A percentile compares a stretch with the other conserved stretches of the same genome.
Conservation (phyloP, 1,140 invertebrate genomes). For the Drosophila pseudoobscura region DNA sequence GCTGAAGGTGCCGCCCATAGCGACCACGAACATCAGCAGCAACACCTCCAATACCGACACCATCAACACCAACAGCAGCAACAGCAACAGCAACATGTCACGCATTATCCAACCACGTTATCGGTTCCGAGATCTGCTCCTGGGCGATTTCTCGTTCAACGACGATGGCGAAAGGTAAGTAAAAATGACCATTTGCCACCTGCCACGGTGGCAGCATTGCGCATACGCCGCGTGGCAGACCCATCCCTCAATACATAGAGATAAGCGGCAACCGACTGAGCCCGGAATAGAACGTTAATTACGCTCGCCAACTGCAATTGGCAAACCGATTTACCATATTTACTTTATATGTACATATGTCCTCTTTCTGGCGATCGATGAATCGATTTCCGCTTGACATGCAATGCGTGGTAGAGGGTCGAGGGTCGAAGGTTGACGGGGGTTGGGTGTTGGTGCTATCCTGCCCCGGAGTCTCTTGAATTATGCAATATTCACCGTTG, state of each 20-base stretch:
- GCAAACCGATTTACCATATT: constrained; percentile 30
- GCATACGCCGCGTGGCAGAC: constrained; percentile 42
- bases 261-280: too few species aligned
- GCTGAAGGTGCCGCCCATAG: constrained; percentile 57
- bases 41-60: constrained; percentile 11
- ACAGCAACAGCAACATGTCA: constrained; percentile 68
- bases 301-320: constrained; percentile 58
- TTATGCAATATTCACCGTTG: constrained; percentile 14
- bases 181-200: constrained; percentile 26
- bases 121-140: constrained; percentile 90
- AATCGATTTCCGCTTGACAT: constrained; percentile 66
- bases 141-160: constrained; percentile 90
- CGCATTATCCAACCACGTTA: constrained; percentile 85
- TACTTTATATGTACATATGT: constrained; percentile 7
- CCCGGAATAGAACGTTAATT: constrained; percentile 56
- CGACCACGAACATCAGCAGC: constrained; percentile 50
- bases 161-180: constrained; percentile 86
- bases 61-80: constrained; percentile 24
- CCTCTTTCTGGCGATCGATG: constrained; percentile 52
- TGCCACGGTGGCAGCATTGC: constrained; percentile 32
- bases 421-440: too few species aligned
- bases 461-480: constrained; percentile 26
- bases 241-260: too few species aligned
- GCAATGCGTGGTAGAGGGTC: constrained; percentile 1
- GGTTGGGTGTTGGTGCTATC: constrained; percentile 1